Conservation (phyloP, 2,888 invertebrate genomes). For the Acronicta aceris region DNA sequence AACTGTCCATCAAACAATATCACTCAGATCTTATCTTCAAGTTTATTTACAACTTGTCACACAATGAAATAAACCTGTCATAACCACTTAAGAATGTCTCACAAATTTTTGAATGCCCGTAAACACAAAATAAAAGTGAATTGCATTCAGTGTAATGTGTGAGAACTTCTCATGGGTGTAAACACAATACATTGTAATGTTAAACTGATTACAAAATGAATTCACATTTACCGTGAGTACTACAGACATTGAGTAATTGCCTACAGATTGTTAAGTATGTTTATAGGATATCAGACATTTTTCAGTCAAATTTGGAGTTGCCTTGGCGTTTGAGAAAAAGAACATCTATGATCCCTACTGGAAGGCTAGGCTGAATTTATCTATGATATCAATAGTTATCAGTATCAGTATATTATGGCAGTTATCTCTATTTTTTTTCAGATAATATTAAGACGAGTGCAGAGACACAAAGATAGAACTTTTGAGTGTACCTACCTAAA, state of each 20-base stretch:
- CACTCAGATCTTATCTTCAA: conserved; percentile 35
- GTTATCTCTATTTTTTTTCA: not conserved
- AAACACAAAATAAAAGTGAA: conserved; percentile 21
- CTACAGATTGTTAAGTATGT: not conserved
- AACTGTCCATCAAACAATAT: conserved; percentile 19
- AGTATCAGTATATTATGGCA: conserved; percentile 18
- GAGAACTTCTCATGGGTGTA: conserved; percentile 42
- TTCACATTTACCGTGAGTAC: conserved; percentile 15
- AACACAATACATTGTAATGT: conserved; percentile 38
- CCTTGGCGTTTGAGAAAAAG: too few relatives aligned
- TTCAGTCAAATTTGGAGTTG: not conserved
- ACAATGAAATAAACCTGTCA: conserved; percentile 18
- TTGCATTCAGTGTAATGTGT: conserved; percentile 28
- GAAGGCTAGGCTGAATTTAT: conserved; percentile 1
- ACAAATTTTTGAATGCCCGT: conserved; percentile 7
- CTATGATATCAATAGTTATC: conserved; percentile 13
- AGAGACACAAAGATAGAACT: not conserved
- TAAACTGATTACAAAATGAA: conserved; percentile 33
- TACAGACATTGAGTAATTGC: conserved; percentile 8
- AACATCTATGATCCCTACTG: not conserved
- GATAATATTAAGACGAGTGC: conserved; percentile 1
- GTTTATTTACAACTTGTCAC: conserved; percentile 29
- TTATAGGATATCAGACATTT: not conserved
- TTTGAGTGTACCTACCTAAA: too few relatives aligned
- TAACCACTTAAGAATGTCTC: conserved; percentile 12